A percentile compares a stretch with the other conserved stretches of the same genome.
These are phyloP conservation scores for Drosophila pegasa DNA, from an alignment of 2,888 invertebrate genomes.

Conservation along the genomic window DNA sequence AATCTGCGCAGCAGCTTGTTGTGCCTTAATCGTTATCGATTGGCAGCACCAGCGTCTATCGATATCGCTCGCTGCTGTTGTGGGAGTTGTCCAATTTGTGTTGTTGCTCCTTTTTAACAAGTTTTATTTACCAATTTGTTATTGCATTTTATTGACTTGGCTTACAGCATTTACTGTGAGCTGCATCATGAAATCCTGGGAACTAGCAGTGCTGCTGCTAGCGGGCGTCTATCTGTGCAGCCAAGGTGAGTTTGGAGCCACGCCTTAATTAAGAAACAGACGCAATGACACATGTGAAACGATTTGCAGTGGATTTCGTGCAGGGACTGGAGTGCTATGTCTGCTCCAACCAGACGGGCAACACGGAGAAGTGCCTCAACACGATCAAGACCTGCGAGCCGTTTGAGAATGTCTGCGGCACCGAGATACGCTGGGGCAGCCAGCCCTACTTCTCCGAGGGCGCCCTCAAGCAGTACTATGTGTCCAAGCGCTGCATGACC, in stretches of 20 bases:
- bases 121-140: slow-evolving; percentile 37
- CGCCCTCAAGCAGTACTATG: slow-evolving; percentile 95
- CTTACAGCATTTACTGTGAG: neutral
- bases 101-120: slow-evolving; percentile 35
- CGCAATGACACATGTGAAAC: slow-evolving; percentile 26
- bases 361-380: slow-evolving; percentile 95
- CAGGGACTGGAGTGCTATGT: slow-evolving; percentile 96
- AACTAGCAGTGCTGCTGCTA: slow-evolving; percentile 69
- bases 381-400: slow-evolving; percentile 96
- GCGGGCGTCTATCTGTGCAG: slow-evolving; percentile 73
- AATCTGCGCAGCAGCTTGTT: slow-evolving; percentile 10
- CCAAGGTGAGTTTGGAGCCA: slow-evolving; percentile 73
- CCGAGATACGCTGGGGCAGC: slow-evolving; percentile 95
- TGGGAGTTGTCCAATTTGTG: slow-evolving; percentile 58
- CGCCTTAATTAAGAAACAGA: slow-evolving; percentile 45
- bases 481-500: slow-evolving; percentile 95
- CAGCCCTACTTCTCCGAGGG: slow-evolving; percentile 98
- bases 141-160: slow-evolving; percentile 9
- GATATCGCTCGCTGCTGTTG: slow-evolving; percentile 26
- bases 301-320: slow-evolving; percentile 74
- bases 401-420: slow-evolving; percentile 88
- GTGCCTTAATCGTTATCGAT: slow-evolving; percentile 26
- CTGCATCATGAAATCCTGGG: slow-evolving; percentile 74
- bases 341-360: slow-evolving; percentile 96
- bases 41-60: slow-evolving; percentile 9